phyloP scores from a whole-genome alignment of 2,113 vertebrate genomes.

The Bungarus multicinctus region DNA sequence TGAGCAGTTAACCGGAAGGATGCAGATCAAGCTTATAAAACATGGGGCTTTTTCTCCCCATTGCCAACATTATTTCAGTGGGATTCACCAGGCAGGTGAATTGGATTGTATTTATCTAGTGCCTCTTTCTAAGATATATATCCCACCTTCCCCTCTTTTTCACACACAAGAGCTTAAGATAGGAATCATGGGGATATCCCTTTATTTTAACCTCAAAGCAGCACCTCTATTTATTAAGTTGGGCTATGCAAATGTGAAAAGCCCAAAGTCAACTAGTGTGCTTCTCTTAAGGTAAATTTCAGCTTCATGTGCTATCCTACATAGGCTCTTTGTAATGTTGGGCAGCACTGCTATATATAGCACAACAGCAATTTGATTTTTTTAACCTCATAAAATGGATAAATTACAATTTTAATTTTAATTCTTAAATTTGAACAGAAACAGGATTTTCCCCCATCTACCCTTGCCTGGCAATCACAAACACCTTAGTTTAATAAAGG shows the following conservation, averaged over 20 bases:
- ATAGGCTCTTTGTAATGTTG: not conserved
- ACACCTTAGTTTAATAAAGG: not conserved
- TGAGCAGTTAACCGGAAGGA: conserved; percentile 50
- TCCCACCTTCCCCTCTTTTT: not conserved
- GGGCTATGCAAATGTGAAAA: not conserved
- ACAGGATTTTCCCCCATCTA: not conserved
- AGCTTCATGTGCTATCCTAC: not conserved
- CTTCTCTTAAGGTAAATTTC: not conserved
- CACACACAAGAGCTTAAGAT: not conserved
- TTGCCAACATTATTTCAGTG: conserved; percentile 27
- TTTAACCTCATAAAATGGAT: not conserved
- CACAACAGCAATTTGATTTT: conserved; percentile 13
- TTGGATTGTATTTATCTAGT: conserved; percentile 1
- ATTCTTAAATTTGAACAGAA: not conserved
- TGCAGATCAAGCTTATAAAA: conserved; percentile 41
- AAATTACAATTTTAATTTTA: not conserved
- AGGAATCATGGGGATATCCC: not conserved
- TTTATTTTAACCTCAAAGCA: not conserved
- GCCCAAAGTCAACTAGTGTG: not conserved
- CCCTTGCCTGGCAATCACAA: not conserved
- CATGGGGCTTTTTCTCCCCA: conserved; percentile 36
- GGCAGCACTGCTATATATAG: not conserved
- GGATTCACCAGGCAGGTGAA: conserved; percentile 32
- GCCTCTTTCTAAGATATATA: not conserved
- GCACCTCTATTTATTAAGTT: not conserved